phyloP scores from a whole-genome alignment of 2,888 invertebrate species.

The Gastrophysa polygoni region DNA sequence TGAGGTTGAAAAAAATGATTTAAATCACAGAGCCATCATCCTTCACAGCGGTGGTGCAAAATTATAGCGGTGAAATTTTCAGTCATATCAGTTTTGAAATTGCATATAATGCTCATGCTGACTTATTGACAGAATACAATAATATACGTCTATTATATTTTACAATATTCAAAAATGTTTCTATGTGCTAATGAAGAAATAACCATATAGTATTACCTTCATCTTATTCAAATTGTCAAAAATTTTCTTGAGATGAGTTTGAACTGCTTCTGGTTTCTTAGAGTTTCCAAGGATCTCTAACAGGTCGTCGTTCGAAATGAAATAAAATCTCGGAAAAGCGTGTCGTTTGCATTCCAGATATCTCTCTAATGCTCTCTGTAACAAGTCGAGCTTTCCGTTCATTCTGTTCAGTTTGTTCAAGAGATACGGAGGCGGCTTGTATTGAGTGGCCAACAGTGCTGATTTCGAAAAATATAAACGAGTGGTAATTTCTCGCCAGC shows the following conservation, averaged over 20 bases:
- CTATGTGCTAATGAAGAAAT: background rate
- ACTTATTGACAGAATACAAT: too few species aligned
- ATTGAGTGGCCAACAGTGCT: conserved; percentile 69
- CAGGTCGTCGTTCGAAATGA: conserved; percentile 82
- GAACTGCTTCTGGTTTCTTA: conserved; percentile 80
- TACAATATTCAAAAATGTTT: background rate
- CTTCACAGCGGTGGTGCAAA: too few species aligned
- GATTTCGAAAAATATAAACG: conserved; percentile 63
- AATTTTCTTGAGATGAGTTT: conserved; percentile 85
- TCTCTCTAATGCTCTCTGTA: conserved; percentile 82
- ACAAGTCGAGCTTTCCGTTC: conserved; percentile 77
- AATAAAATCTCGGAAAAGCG: conserved; percentile 83
- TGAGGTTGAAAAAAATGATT: too few species aligned
- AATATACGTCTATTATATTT: too few species aligned
- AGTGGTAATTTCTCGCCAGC: conserved; percentile 72
- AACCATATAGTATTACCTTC: conserved; percentile 63
- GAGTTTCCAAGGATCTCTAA: conserved; percentile 87
- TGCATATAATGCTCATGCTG: too few species aligned
- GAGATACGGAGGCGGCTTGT: conserved; percentile 66
- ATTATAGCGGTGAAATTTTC: too few species aligned
- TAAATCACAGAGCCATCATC: too few species aligned
- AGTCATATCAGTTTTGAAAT: too few species aligned
- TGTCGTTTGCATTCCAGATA: conserved; percentile 90
- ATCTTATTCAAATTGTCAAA: conserved; percentile 84
- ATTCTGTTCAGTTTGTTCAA: conserved; percentile 72